A percentile compares a stretch with the other conserved stretches of the same genome.
Conservation (phyloP, 2,113 vertebrate species). For the Pelvicachromis taeniatus region DNA sequence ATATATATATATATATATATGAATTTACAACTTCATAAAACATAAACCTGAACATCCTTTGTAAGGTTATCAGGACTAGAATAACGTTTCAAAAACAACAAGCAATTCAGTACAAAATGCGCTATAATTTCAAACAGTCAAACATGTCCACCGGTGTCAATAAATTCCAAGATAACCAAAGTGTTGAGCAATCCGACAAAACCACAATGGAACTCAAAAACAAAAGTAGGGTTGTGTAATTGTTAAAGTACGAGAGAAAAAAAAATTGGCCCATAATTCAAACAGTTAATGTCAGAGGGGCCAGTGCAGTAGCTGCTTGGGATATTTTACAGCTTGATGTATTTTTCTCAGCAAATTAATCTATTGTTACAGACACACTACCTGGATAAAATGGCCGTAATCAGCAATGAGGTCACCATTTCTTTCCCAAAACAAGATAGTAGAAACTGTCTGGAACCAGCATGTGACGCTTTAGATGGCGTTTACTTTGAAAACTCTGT, state of each 20-base stretch:
- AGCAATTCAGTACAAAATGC: neutral
- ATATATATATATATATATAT: too few relatives aligned
- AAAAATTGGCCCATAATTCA: neutral
- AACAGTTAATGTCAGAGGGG: neutral
- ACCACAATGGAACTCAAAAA: neutral
- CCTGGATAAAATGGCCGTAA: neutral
- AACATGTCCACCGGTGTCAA: neutral
- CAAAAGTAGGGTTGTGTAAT: neutral
- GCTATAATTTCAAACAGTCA: neutral
- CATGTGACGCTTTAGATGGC: neutral
- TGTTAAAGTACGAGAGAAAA: neutral
- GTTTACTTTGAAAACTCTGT: neutral
- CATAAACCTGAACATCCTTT: neutral
- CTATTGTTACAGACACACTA: neutral
- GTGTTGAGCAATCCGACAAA: neutral
- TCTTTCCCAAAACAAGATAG: neutral
- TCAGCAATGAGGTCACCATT: neutral
- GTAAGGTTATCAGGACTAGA: neutral
- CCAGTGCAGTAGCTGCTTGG: fast-evolving
- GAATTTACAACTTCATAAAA: neutral
- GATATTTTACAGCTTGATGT: neutral
- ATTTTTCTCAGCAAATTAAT: neutral
- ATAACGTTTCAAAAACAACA: neutral
- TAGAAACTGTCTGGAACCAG: neutral
- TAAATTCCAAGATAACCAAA: neutral